A percentile compares a stretch with the other conserved stretches of the same genome.
phyloP scores from a whole-genome alignment of 2,888 invertebrate species.

The Catocala nupta region DNA sequence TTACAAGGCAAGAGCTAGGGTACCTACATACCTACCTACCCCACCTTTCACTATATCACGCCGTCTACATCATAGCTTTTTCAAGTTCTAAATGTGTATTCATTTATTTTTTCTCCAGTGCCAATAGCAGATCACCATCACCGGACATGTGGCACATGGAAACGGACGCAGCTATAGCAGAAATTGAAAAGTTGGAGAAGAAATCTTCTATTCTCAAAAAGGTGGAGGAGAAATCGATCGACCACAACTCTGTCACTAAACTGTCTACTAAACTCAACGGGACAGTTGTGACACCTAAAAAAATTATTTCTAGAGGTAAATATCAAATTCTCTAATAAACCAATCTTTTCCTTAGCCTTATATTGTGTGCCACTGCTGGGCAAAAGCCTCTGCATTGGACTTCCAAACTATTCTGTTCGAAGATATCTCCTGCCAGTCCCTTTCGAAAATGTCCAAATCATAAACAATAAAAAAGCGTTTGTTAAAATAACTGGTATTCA shows the following conservation, averaged over 20 bases:
- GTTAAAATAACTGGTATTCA: no score
- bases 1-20: no score
- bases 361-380: no score
- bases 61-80: no score
- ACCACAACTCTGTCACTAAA: constrained; percentile 58
- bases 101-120: constrained; percentile 51
- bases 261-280: constrained; percentile 73
- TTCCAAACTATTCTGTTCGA: no score
- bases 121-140: constrained; percentile 72
- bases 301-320: constrained; percentile 67
- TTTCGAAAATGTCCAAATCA: no score
- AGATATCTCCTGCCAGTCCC: no score
- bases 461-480: no score
- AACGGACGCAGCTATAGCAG: constrained; percentile 60
- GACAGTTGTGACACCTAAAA: constrained; percentile 68
- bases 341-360: no score
- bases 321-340: not conserved
- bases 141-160: constrained; percentile 55
- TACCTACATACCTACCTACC: no score
- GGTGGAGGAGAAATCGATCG: constrained; percentile 22
- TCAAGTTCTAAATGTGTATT: not conserved
- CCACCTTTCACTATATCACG: no score
- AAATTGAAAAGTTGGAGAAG: constrained; percentile 62
- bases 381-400: no score
- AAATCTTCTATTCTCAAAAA: constrained; percentile 33